These are phyloP conservation scores for Cephalopterus ornatus DNA, from an alignment of 2,113 vertebrate genomes.

Conservation along the genomic window DNA sequence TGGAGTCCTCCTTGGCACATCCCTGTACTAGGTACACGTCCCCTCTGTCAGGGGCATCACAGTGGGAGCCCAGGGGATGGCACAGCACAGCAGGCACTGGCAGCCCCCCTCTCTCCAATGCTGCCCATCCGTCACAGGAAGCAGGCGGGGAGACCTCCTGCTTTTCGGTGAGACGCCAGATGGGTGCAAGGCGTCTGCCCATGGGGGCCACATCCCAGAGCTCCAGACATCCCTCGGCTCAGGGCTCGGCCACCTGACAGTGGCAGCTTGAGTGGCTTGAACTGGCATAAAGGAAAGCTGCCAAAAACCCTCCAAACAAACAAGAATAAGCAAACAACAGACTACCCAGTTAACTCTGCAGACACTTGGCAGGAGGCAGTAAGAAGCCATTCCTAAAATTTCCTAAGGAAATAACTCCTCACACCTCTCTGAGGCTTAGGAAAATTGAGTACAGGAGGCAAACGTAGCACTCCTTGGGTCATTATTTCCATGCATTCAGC, in stretches of 20 bases:
- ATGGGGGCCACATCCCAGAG: neutral
- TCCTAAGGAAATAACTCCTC: constrained; percentile 42
- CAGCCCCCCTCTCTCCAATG: neutral
- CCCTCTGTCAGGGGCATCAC: neutral
- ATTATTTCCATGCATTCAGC: neutral
- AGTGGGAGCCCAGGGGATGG: neutral
- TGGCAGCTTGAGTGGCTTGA: constrained; percentile 29
- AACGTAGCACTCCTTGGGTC: neutral
- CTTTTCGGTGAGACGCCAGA: neutral
- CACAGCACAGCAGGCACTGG: neutral
- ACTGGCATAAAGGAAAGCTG: constrained; percentile 42
- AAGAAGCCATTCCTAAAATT: neutral
- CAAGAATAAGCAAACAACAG: constrained; percentile 25
- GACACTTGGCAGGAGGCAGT: neutral
- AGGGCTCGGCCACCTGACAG: constrained; percentile 29
- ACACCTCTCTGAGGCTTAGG: neutral
- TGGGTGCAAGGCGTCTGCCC: neutral
- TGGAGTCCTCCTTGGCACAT: rapidly evolving
- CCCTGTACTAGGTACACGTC: rapidly evolving
- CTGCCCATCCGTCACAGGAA: neutral
- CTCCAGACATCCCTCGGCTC: neutral
- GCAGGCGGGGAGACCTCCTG: neutral
- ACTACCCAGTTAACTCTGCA: neutral
- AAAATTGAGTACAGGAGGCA: neutral
- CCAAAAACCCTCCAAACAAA: constrained; percentile 41